Evolutionary conservation across 2,797 vertebrate species (phyloP).

Genomic region (Dipus sagitta): DNA sequence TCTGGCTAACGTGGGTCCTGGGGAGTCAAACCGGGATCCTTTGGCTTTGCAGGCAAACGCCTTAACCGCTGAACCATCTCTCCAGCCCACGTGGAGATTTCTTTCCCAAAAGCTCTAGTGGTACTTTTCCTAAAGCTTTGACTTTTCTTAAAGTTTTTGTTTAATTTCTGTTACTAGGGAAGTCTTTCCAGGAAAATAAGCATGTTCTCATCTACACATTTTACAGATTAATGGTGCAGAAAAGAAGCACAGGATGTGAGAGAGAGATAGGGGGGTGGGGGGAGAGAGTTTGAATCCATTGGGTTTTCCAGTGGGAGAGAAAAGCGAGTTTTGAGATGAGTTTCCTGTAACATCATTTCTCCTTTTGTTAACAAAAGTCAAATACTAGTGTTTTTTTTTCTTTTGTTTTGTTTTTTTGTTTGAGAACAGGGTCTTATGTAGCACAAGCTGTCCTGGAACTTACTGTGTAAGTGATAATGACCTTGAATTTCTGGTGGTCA

Average conservation of each 20-base stretch:
- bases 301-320: background rate
- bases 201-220: background rate
- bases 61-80: too few relatives aligned
- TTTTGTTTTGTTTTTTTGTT: too few relatives aligned
- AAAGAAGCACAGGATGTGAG: background rate
- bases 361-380: conserved; percentile 36
- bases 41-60: too few relatives aligned
- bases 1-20: too few relatives aligned
- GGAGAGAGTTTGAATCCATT: background rate
- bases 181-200: conserved; percentile 21
- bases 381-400: conserved; percentile 1
- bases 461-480: too few relatives aligned
- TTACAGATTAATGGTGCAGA: background rate
- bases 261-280: too few relatives aligned
- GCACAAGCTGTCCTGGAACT: too few relatives aligned
- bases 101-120: background rate
- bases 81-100: background rate
- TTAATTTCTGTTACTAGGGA: background rate
- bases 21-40: too few relatives aligned
- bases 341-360: conserved; percentile 39
- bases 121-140: background rate
- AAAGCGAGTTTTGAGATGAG: conserved; percentile 11
- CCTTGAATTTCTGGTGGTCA: too few relatives aligned
- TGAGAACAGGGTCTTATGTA: too few relatives aligned
- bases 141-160: conserved; percentile 51